Percentiles rank a stretch among this genome's conserved stretches.
Evolutionary conservation across 2,888 invertebrate genomes (phyloP).

Genomic region (Sminthurinus aureus): DNA sequence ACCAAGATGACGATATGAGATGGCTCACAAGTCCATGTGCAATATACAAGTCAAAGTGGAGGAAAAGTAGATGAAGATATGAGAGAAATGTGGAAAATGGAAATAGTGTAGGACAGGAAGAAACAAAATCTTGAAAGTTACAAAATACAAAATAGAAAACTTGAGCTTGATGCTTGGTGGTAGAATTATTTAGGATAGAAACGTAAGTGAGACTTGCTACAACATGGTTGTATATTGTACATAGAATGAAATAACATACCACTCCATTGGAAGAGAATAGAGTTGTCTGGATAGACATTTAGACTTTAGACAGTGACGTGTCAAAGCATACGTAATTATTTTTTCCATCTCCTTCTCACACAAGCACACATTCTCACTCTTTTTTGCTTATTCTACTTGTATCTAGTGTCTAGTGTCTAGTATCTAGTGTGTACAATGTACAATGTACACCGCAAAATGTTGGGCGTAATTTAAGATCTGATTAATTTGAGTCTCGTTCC

Average conservation of each 20-base stretch:
- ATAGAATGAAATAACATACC: no score
- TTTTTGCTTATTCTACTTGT: not conserved
- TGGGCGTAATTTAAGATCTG: constrained; percentile 32
- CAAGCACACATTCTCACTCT: not conserved
- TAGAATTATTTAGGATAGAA: no score
- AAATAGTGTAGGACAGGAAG: not conserved
- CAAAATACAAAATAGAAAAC: no score
- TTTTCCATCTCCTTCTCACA: constrained; percentile 1
- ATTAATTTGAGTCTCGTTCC: constrained; percentile 23
- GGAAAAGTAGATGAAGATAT: not conserved
- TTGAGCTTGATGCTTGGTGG: no score
- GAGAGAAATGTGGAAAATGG: constrained; percentile 7
- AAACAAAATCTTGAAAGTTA: no score
- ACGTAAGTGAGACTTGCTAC: not conserved
- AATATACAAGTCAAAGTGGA: not conserved
- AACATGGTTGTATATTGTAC: not conserved
- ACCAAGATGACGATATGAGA: not conserved
- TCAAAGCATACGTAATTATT: constrained; percentile 26
- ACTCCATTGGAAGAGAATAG: not conserved
- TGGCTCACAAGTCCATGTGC: not conserved
- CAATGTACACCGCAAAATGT: not conserved
- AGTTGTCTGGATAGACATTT: constrained; percentile 22
- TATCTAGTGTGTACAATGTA: no score
- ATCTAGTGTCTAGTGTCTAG: no score
- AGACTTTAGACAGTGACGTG: constrained; percentile 25